These are phyloP conservation scores for Omphaloscelis lunosa DNA, from an alignment of 2,888 invertebrate genomes.

Conservation along the genomic window DNA sequence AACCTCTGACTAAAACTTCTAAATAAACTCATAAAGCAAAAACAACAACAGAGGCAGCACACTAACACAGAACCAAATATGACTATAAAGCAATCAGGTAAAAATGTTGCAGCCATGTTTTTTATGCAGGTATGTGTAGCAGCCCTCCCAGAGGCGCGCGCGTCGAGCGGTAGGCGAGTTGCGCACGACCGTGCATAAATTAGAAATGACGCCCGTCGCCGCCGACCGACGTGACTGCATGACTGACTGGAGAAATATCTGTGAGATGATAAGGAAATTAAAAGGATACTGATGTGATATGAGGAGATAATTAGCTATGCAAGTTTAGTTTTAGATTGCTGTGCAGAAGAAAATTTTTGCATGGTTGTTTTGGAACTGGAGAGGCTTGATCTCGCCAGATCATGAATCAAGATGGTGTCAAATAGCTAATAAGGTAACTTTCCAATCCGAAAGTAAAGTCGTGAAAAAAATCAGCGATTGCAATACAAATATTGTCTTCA, in stretches of 20 bases:
- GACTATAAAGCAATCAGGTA: constrained; percentile 55
- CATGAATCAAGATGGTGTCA: no score
- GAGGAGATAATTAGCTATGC: constrained; percentile 20
- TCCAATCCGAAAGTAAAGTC: neutral
- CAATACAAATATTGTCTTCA: no score
- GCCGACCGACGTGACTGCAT: constrained; percentile 60
- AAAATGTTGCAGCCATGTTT: constrained; percentile 54
- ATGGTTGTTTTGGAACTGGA: neutral
- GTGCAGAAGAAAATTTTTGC: neutral
- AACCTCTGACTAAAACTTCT: neutral
- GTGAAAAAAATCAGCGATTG: neutral
- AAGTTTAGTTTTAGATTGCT: neutral
- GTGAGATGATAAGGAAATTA: constrained; percentile 39
- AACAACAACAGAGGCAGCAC: constrained; percentile 25
- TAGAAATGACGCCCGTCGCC: constrained; percentile 77
- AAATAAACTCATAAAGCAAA: constrained; percentile 22
- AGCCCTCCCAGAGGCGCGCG: constrained; percentile 67
- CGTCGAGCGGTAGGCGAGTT: constrained; percentile 74
- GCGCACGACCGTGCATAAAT: constrained; percentile 86
- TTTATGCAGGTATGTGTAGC: constrained; percentile 54
- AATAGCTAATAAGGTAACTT: neutral
- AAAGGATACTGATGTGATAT: constrained; percentile 20
- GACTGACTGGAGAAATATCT: constrained; percentile 62
- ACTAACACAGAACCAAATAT: constrained; percentile 45
- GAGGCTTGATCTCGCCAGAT: neutral